phyloP scores from a whole-genome alignment of 2,888 invertebrate species.

The Acanthopleura granulata region DNA sequence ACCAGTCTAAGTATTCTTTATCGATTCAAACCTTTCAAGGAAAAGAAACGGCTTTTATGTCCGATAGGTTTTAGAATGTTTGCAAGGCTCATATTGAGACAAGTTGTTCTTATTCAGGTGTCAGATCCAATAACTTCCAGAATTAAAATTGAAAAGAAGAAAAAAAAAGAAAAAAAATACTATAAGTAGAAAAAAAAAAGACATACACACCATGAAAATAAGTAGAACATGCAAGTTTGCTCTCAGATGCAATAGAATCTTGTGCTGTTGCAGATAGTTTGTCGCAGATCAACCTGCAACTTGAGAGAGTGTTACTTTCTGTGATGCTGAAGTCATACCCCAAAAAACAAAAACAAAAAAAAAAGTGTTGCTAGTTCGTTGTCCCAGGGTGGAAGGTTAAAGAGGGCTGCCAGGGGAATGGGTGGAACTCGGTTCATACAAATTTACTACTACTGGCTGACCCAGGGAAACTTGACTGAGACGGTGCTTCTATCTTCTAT shows the following conservation, averaged over 20 bases:
- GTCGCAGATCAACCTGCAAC: no score
- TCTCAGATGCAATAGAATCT: not conserved
- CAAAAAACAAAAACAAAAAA: not conserved
- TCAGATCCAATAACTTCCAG: conserved; percentile 7
- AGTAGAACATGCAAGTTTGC: not conserved
- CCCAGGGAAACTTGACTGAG: conserved; percentile 20
- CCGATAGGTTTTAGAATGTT: not conserved
- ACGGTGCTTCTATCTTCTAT: conserved; percentile 17
- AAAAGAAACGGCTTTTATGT: not conserved
- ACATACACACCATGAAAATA: no score
- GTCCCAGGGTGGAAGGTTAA: not conserved
- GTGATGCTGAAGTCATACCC: not conserved
- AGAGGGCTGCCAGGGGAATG: no score
- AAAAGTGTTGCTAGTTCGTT: conserved; percentile 4
- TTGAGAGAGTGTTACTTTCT: not conserved
- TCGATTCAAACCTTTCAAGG: not conserved
- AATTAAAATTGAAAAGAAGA: not conserved
- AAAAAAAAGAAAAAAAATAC: no score
- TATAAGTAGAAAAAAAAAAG: no score
- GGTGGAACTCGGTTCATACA: not conserved
- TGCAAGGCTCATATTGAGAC: not conserved
- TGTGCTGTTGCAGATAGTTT: not conserved
- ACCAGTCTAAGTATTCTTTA: conserved; percentile 4
- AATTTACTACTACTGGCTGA: conserved; percentile 18
- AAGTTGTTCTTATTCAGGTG: not conserved